These are phyloP conservation scores for Epinephelus malabaricus DNA, from an alignment of 2,797 vertebrate genomes.

Conservation along the genomic window DNA sequence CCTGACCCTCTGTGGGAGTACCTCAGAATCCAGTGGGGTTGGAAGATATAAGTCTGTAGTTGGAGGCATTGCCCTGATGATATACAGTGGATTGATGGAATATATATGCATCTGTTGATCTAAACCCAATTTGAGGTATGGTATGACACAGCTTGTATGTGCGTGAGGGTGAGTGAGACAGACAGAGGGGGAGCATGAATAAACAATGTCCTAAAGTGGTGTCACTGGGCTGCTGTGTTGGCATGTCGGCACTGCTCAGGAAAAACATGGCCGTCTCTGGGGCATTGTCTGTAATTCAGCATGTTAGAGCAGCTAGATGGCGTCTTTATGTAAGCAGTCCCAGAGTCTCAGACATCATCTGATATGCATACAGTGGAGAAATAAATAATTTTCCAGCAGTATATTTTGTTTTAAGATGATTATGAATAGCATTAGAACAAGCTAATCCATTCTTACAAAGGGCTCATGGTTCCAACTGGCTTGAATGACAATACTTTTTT, in stretches of 20 bases:
- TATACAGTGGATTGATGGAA: slow-evolving; percentile 19
- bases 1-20: background rate
- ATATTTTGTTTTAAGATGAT: slow-evolving; percentile 61
- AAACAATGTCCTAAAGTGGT: slow-evolving; percentile 82
- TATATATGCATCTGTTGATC: slow-evolving; percentile 53
- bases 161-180: slow-evolving; percentile 48
- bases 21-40: background rate
- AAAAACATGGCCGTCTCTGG: slow-evolving; percentile 76
- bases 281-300: slow-evolving; percentile 75
- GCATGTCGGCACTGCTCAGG: slow-evolving; percentile 68
- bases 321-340: slow-evolving; percentile 70
- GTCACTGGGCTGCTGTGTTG: slow-evolving; percentile 79
- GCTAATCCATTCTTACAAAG: slow-evolving; percentile 67
- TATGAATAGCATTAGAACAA: slow-evolving; percentile 53
- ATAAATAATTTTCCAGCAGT: slow-evolving; percentile 46
- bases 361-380: slow-evolving; percentile 46
- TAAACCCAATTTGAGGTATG: slow-evolving; percentile 58
- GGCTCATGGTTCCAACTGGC: slow-evolving; percentile 50
- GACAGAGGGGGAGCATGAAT: slow-evolving; percentile 72
- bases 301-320: slow-evolving; percentile 65
- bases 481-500: slow-evolving; percentile 47
- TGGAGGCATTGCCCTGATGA: slow-evolving; percentile 14
- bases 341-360: slow-evolving; percentile 67
- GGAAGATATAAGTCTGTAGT: slow-evolving; percentile 10
- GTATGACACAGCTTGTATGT: slow-evolving; percentile 59